phyloP scores from a whole-genome alignment of 2,113 vertebrate species.

The Toxostoma redivivum region DNA sequence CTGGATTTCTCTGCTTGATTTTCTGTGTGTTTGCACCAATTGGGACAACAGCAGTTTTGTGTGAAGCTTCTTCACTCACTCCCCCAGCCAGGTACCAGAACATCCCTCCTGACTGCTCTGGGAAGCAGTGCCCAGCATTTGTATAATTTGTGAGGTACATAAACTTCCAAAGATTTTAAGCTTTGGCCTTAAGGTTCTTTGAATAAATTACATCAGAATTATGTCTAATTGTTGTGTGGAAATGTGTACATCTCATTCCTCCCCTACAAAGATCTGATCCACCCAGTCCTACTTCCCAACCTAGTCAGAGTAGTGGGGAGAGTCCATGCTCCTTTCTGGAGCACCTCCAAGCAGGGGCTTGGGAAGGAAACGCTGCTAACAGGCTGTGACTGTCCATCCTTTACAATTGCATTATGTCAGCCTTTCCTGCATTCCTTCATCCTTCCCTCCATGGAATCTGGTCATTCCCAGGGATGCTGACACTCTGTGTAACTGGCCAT shows the following conservation, averaged over 20 bases:
- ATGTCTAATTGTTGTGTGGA: neutral
- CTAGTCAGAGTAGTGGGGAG: neutral
- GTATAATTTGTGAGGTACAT: neutral
- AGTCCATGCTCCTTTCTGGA: fast-evolving
- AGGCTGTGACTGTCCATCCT: neutral
- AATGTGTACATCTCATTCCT: neutral
- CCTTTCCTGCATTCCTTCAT: neutral
- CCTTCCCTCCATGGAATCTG: neutral
- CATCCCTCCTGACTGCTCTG: neutral
- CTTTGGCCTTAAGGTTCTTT: neutral
- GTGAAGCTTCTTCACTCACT: neutral
- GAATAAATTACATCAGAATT: neutral
- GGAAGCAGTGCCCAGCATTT: neutral
- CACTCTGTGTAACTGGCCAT: fast-evolving
- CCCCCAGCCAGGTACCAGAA: neutral
- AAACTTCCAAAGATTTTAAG: neutral
- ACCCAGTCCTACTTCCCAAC: neutral
- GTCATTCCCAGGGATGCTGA: neutral
- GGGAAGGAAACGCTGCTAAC: neutral
- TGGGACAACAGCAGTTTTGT: neutral
- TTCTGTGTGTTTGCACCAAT: fast-evolving
- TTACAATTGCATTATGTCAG: neutral
- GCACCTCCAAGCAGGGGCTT: fast-evolving
- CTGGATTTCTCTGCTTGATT: neutral
- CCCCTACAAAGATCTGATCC: neutral